A percentile compares a stretch with the other conserved stretches of the same genome.
These are phyloP conservation scores for Acleris literana DNA, from an alignment of 2,888 invertebrate genomes.

Conservation along the genomic window DNA sequence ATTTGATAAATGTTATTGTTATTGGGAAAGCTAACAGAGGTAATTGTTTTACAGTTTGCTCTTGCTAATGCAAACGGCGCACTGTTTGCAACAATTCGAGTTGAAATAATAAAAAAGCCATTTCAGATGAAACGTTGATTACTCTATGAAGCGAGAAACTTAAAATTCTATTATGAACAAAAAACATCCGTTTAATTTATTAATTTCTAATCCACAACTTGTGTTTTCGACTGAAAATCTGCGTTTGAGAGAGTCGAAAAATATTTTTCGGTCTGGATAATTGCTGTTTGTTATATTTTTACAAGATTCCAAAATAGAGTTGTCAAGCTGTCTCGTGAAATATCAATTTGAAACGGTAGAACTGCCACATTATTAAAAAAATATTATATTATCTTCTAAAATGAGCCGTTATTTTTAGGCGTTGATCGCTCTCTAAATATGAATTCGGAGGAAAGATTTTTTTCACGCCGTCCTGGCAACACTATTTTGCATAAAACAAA, in stretches of 20 bases:
- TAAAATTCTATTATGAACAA: not conserved
- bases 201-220: not conserved
- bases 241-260: no score
- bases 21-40: slow-evolving; percentile 71
- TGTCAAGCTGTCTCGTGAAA: slow-evolving; percentile 7
- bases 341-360: not conserved
- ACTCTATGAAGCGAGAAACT: not conserved
- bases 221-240: no score
- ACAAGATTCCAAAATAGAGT: no score
- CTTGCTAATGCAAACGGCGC: slow-evolving; percentile 52
- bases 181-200: not conserved
- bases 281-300: no score
- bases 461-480: slow-evolving; percentile 6
- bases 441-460: no score
- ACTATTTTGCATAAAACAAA: slow-evolving; percentile 36
- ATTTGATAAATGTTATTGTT: slow-evolving; percentile 78
- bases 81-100: slow-evolving; percentile 37
- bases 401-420: not conserved
- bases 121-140: slow-evolving; percentile 13
- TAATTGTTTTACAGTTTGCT: slow-evolving; percentile 68
- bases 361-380: slow-evolving; percentile 1
- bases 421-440: not conserved
- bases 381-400: not conserved
- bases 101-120: slow-evolving; percentile 14
- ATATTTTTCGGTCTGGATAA: no score